Evolutionary conservation across 64 coral and sea anemone species (phyloP).

Genomic region (Orbicella faveolata): DNA sequence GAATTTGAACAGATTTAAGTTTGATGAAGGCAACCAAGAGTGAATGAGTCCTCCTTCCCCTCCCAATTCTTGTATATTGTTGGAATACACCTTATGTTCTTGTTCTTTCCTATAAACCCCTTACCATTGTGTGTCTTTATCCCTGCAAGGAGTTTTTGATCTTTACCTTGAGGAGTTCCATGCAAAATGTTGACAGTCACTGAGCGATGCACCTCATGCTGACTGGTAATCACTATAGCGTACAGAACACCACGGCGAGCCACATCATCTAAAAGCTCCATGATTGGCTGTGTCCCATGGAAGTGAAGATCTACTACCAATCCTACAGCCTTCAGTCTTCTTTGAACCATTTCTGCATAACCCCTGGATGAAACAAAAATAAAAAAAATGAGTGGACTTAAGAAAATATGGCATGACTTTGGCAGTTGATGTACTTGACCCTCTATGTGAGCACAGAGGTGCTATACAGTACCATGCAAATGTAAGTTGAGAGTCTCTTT

Average conservation of each 20-base stretch:
- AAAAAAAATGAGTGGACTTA: no score
- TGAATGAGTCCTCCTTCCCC: no score
- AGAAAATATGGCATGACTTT: no score
- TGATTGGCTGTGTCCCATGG: conserved; percentile 71
- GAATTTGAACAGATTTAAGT: no score
- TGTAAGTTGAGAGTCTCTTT: no score
- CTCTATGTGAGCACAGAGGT: no score
- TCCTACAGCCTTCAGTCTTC: conserved; percentile 72
- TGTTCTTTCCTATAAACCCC: conserved; percentile 9
- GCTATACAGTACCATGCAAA: no score
- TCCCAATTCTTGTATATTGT: neutral
- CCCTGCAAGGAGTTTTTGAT: conserved; percentile 46
- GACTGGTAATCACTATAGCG: conserved; percentile 89
- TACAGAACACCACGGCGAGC: conserved; percentile 88
- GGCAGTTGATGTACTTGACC: no score
- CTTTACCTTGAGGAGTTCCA: conserved; percentile 96
- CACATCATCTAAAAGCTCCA: conserved; percentile 80
- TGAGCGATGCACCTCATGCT: conserved; percentile 98
- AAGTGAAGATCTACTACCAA: conserved; percentile 89
- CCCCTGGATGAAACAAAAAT: conserved; percentile 65
- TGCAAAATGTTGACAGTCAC: conserved; percentile 98
- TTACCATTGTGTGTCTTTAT: conserved; percentile 30
- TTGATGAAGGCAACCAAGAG: no score
- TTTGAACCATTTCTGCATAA: conserved; percentile 95
- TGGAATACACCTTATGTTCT: neutral